Percentiles rank a stretch among this genome's conserved stretches.
Evolutionary conservation across 2,888 invertebrate genomes (phyloP).

Genomic region (Ctenicera cuprea): DNA sequence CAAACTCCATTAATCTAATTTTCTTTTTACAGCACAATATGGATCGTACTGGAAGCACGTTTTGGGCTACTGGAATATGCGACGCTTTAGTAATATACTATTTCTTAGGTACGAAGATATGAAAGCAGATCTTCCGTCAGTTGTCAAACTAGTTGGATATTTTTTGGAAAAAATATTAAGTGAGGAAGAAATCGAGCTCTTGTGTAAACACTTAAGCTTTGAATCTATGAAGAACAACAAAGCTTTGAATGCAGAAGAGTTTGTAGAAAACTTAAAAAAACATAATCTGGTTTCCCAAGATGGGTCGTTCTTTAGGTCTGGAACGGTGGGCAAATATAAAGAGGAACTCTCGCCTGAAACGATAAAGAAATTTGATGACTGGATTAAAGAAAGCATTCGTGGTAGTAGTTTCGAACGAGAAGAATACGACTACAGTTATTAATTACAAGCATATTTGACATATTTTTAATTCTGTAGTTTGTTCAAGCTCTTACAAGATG

Average conservation of each 20-base stretch:
- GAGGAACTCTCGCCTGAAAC: conserved; percentile 59
- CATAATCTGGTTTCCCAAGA: not conserved
- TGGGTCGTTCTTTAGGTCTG: conserved; percentile 63
- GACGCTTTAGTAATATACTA: conserved; percentile 79
- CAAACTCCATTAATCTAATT: not conserved
- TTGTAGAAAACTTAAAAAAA: conserved; percentile 43
- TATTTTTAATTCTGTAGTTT: no score
- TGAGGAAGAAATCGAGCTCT: conserved; percentile 58
- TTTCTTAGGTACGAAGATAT: conserved; percentile 86
- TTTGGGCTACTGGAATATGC: conserved; percentile 81
- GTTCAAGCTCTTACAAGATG: no score
- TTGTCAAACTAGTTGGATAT: conserved; percentile 51
- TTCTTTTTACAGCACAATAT: conserved; percentile 76
- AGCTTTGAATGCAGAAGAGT: conserved; percentile 74
- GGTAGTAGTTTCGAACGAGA: conserved; percentile 18
- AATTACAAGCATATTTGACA: not conserved
- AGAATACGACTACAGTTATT: not conserved
- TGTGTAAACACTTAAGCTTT: conserved; percentile 64
- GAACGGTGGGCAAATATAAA: conserved; percentile 62
- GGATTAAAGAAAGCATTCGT: conserved; percentile 50
- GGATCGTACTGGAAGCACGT: conserved; percentile 84
- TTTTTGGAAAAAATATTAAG: conserved; percentile 62
- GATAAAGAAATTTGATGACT: conserved; percentile 66
- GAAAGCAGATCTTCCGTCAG: conserved; percentile 70
- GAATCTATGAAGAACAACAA: conserved; percentile 76